These are phyloP conservation scores for Theonella swinhoei DNA, from an alignment of 37 sponge, comb jelly and placozoan genomes.

Conservation along the genomic window DNA sequence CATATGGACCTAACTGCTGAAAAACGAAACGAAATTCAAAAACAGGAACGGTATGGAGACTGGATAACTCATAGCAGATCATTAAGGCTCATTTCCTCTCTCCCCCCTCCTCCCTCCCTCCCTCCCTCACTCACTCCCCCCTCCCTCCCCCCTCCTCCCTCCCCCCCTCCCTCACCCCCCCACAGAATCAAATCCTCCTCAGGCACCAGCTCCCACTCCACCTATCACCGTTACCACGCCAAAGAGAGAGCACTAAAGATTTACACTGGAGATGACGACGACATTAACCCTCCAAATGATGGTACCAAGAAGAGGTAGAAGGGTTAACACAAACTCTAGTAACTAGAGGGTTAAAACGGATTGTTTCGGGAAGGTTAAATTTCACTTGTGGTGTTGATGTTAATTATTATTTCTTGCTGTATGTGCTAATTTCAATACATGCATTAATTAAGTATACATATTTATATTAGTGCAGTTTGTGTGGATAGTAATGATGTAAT, in stretches of 20 bases:
- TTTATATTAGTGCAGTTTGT: too few relatives aligned
- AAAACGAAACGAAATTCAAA: conserved; percentile 67
- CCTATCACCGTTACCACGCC: conserved; percentile 9
- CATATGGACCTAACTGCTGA: conserved; percentile 63
- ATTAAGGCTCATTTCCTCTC: not conserved
- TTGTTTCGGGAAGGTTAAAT: too few relatives aligned
- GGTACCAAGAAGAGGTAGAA: too few relatives aligned
- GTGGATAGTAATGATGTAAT: too few relatives aligned
- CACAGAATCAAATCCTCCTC: not conserved
- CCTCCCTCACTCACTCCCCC: not conserved
- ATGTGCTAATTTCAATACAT: too few relatives aligned
- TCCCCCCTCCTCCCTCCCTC: not conserved
- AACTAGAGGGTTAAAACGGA: too few relatives aligned
- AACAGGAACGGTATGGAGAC: conserved; percentile 47
- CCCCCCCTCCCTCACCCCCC: not conserved
- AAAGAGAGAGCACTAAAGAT: conserved; percentile 85
- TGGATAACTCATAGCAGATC: too few relatives aligned
- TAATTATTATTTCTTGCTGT: too few relatives aligned
- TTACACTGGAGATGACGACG: conserved; percentile 72
- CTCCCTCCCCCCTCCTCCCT: not conserved
- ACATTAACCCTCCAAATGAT: not conserved
- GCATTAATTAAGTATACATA: too few relatives aligned
- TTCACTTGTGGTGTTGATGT: too few relatives aligned
- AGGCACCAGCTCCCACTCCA: not conserved
- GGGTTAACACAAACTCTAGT: too few relatives aligned